Evolutionary conservation across 2,888 invertebrate species (phyloP), one percentile per base, ranked within the genome.

Genomic region (Argyresthia goedartella): DNA sequence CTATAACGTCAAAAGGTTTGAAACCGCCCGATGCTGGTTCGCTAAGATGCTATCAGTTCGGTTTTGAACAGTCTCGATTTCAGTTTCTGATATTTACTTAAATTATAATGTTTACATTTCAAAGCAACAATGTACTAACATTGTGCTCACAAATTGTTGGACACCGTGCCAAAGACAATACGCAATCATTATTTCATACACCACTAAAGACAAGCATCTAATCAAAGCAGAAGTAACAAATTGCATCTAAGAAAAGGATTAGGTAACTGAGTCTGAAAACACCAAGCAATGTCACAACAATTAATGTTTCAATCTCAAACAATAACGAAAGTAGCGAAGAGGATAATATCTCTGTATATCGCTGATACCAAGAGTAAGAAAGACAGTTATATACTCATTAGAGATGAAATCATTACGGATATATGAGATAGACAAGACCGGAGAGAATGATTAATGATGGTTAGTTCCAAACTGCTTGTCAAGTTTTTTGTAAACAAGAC

Each of bases 401-500:
- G 41, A 41, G 13, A 10, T 11, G 13, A 39, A 39, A 39, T 39
- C 3, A 39, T n/a, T 11, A 39, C 2, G 4, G 9, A 39, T 39
- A n/a, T 39, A 8, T 39, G 10, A 39, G 39, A 39, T 4, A 39
- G n/a, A 39, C 39, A 39, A 42, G 41, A 49, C 49, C 4, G 16
- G 25, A 14, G 11, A 25, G 44, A 69, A 73, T 82, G 82, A 84
- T 82, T 78, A 80, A 82, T 80, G 75, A 76, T 69, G 66, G 62
- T 72, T 74, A 76, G 76, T 63, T 67, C 67, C 65, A 68, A 73
- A 67, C 65, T 65, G 63, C 62, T 59, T 62, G 61, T 65, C 60
- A 70, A 71, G 78, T 81, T 82, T 81, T 81, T 81, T 84, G 70
- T 65, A 71, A 79, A 76, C 73, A 71, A 60, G 67, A 71, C 67